phyloP scores from a whole-genome alignment of 1,140 invertebrate genomes.

The Marisa cornuarietis region DNA sequence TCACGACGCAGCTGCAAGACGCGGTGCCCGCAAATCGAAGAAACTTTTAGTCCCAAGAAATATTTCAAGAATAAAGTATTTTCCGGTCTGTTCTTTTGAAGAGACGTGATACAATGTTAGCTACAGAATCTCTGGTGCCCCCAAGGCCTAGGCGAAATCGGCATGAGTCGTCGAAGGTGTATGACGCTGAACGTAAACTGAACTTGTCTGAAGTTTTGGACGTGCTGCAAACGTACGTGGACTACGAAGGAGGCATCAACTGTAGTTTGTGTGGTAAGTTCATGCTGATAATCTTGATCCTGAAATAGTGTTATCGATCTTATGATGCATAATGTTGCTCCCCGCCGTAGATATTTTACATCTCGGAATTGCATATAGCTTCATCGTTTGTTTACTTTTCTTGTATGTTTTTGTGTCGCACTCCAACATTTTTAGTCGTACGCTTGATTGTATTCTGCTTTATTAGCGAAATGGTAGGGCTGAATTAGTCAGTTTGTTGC shows the following conservation, averaged over 20 bases:
- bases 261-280: constrained; percentile 59
- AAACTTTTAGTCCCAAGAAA: constrained; percentile 11
- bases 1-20: neutral
- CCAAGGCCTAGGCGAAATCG: constrained; percentile 41
- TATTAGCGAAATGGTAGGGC: no score
- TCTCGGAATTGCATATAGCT: no score
- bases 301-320: neutral
- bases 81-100: constrained; percentile 1
- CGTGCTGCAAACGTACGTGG: constrained; percentile 48
- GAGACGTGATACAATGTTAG: neutral
- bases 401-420: neutral
- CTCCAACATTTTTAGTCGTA: neutral
- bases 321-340: neutral
- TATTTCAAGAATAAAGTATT: neutral
- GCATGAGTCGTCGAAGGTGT: constrained; percentile 35
- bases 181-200: constrained; percentile 40
- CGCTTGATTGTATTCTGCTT: neutral
- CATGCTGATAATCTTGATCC: neutral
- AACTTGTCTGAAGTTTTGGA: constrained; percentile 52
- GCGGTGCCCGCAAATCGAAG: constrained; percentile 9
- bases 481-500: no score
- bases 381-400: neutral
- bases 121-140: constrained; percentile 22
- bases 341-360: neutral
- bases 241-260: constrained; percentile 60